Percentiles rank a stretch among this genome's conserved stretches.
phyloP scores from a whole-genome alignment of 2,888 invertebrate species.

The Lasioglossum lativentre region DNA sequence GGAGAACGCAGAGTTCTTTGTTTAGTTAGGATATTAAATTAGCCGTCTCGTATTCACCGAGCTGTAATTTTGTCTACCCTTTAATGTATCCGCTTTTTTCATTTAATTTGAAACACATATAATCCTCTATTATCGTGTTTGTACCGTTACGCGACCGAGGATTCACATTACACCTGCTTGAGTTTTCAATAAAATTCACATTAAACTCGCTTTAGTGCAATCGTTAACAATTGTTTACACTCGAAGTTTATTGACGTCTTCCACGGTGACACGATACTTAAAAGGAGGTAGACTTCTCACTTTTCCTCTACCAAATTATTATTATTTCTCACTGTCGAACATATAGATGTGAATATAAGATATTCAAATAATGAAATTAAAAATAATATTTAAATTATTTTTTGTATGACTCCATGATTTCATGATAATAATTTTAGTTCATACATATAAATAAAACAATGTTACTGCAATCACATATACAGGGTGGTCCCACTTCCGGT shows the following conservation, averaged over 20 bases:
- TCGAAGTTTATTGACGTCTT: neutral
- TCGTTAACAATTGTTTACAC: conserved; percentile 1
- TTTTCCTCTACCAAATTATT: neutral
- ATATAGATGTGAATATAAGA: neutral
- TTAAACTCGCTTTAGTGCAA: neutral
- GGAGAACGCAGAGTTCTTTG: neutral
- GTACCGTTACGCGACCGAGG: neutral
- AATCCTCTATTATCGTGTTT: neutral
- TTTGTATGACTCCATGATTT: neutral
- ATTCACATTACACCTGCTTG: neutral
- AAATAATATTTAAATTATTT: neutral
- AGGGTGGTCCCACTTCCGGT: no score
- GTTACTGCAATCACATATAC: neutral
- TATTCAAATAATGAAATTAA: neutral
- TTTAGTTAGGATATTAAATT: neutral
- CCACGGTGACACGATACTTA: neutral
- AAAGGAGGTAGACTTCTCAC: neutral
- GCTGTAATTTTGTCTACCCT: neutral
- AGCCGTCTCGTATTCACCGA: neutral
- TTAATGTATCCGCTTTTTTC: neutral
- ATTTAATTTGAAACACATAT: neutral
- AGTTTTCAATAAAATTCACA: neutral
- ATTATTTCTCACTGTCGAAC: neutral
- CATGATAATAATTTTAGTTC: neutral
- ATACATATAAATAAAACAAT: neutral